Evolutionary conservation across 2,797 vertebrate genomes (phyloP), one percentile per base, ranked within the genome.

Genomic region (Alauda arvensis): DNA sequence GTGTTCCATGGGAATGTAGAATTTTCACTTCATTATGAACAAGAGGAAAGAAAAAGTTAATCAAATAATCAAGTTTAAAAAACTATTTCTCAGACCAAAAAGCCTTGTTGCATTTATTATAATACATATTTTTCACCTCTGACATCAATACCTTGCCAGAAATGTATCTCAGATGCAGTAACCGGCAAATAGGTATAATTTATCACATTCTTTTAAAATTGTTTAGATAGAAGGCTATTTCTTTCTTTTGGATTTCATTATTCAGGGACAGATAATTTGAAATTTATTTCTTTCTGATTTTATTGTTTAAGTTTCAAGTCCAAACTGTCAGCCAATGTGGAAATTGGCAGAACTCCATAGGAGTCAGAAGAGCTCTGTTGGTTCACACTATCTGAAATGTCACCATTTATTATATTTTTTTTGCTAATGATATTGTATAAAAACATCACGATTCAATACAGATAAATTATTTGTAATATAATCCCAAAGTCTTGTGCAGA

Each of bases 391-490:
- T 82, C 82, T 77, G 91, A 95, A 48, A 52, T 93, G 91, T 89
- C 85, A 84, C 29, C 4, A 55, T 81, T 88, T 87, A 81, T 88
- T 93, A 86, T 65, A 24, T 37, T 37, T 39, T 37, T 39, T 80
- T 87, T 75, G 26, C 75, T 95, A 92, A 95, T 89, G 88, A 94
- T 92, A 52, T 71, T 90, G 83, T 90, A 92, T 91, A 80, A 94
- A 94, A 94, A 88, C 84, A 89, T 93, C 89, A 83, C 52, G 9
- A 93, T 33, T 75, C 68, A 94, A 89, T 89, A 68, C 88, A 93
- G 91, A 92, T 92, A 95, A 89, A 95, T 79, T 93, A 74, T 92
- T 88, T 92, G 92, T 93, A 94, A 94, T 91, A 79, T 85, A 90
- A 94, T 87, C 77, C 80, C 74, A 52, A 87, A 89, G 86, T 90